A percentile compares a stretch with the other conserved stretches of the same genome.
phyloP scores from a whole-genome alignment of 2,113 vertebrate species.

The Rhinogobius similis region DNA sequence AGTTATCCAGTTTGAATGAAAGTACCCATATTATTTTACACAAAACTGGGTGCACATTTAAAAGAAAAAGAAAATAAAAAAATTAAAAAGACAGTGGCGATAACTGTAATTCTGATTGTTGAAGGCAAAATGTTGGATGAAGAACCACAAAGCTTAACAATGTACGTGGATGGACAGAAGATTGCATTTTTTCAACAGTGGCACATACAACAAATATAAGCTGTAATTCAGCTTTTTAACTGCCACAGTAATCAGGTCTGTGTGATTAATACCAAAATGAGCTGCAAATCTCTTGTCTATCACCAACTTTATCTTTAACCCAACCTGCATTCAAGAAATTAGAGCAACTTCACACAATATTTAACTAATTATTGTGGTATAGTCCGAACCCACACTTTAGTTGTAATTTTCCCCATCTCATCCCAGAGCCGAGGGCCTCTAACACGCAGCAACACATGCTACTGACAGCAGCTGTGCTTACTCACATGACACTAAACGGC shows the following conservation, averaged over 20 bases:
- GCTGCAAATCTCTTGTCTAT: neutral
- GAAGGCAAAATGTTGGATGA: too few relatives aligned
- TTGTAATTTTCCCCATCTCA: slow-evolving; percentile 46
- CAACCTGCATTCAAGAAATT: neutral
- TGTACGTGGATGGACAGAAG: neutral
- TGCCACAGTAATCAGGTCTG: neutral
- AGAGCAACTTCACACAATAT: neutral
- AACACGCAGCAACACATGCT: slow-evolving; percentile 6
- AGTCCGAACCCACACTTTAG: slow-evolving; percentile 10
- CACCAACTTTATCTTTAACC: neutral
- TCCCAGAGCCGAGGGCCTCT: slow-evolving; percentile 28
- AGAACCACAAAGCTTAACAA: too few relatives aligned
- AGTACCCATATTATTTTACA: too few relatives aligned
- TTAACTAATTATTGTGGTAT: neutral
- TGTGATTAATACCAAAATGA: neutral
- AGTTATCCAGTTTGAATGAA: too few relatives aligned
- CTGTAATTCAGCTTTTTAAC: too few relatives aligned
- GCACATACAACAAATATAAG: too few relatives aligned
- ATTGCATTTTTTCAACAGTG: neutral
- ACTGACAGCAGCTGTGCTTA: slow-evolving; percentile 20
- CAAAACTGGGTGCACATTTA: too few relatives aligned
- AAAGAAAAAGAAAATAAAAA: too few relatives aligned
- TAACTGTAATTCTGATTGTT: too few relatives aligned
- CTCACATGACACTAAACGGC: neutral
- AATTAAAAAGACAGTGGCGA: too few relatives aligned